Percentiles rank a stretch among this genome's conserved stretches.
These are phyloP conservation scores for Empidonax alnorum DNA, from an alignment of 2,113 vertebrate genomes.

Conservation along the genomic window DNA sequence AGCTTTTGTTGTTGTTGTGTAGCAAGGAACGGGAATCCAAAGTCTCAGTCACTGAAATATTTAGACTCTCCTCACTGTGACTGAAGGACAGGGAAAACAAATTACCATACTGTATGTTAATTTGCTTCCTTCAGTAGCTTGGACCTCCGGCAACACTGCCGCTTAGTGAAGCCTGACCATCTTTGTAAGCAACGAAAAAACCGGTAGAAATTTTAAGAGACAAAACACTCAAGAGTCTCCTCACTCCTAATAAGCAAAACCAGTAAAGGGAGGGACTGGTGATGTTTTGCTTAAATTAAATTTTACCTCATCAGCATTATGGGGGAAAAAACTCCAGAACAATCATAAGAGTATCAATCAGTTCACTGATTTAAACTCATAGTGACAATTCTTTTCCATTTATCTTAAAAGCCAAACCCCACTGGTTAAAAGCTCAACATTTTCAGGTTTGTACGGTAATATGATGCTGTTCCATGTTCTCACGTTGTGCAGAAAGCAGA, in stretches of 20 bases:
- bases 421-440: not conserved
- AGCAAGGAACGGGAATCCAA: conserved; percentile 35
- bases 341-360: not conserved
- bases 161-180: not conserved
- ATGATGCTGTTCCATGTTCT: not conserved
- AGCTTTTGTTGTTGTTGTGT: conserved; percentile 58
- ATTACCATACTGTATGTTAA: conserved; percentile 43
- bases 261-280: not conserved
- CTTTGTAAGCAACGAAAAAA: not conserved
- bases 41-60: conserved; percentile 38
- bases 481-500: not conserved
- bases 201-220: not conserved
- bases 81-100: conserved; percentile 34
- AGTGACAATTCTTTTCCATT: not conserved
- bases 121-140: not conserved
- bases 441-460: not conserved
- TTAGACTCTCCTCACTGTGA: conserved; percentile 23
- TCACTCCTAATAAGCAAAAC: not conserved
- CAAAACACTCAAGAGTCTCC: not conserved
- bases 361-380: not conserved
- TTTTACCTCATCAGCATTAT: not conserved
- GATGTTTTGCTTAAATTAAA: conserved; percentile 44
- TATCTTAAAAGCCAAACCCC: not conserved
- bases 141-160: not conserved
- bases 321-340: not conserved